Evolutionary conservation across 2,888 invertebrate genomes (phyloP).

Genomic region (Aphidius colemani): DNA sequence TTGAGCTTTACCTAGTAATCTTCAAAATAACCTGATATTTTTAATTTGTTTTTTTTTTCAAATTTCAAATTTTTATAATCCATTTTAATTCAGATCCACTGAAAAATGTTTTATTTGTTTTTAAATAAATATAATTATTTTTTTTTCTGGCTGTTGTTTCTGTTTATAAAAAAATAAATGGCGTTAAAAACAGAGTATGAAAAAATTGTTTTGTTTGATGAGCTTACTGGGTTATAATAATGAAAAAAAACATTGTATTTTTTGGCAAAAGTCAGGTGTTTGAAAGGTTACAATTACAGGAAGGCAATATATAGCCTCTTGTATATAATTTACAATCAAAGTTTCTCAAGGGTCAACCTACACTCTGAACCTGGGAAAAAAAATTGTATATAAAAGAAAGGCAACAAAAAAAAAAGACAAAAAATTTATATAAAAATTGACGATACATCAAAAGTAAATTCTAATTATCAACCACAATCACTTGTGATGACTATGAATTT

Average conservation of each 20-base stretch:
- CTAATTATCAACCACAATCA: constrained; percentile 3
- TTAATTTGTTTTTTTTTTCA: constrained; percentile 4
- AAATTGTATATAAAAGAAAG: constrained; percentile 1
- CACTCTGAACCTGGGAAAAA: constrained; percentile 16
- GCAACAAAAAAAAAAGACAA: background rate
- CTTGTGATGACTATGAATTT: background rate
- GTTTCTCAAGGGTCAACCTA: constrained; percentile 24
- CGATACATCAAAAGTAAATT: background rate
- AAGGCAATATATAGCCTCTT: constrained; percentile 20
- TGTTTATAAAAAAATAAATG: too few relatives aligned
- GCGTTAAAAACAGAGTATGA: background rate
- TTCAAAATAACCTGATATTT: background rate
- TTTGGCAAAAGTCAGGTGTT: constrained; percentile 9
- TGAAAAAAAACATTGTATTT: background rate
- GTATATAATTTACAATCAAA: constrained; percentile 36
- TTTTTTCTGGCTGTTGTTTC: background rate
- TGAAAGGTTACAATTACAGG: constrained; percentile 40
- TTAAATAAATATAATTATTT: too few relatives aligned
- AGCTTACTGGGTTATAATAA: background rate
- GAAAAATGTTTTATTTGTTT: background rate
- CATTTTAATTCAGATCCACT: background rate
- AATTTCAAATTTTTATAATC: background rate
- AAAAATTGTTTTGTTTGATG: constrained; percentile 20
- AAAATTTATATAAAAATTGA: constrained; percentile 9
- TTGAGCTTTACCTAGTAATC: background rate